Evolutionary conservation across 2,888 invertebrate species (phyloP).

Genomic region (Caenorhabditis sp.): DNA sequence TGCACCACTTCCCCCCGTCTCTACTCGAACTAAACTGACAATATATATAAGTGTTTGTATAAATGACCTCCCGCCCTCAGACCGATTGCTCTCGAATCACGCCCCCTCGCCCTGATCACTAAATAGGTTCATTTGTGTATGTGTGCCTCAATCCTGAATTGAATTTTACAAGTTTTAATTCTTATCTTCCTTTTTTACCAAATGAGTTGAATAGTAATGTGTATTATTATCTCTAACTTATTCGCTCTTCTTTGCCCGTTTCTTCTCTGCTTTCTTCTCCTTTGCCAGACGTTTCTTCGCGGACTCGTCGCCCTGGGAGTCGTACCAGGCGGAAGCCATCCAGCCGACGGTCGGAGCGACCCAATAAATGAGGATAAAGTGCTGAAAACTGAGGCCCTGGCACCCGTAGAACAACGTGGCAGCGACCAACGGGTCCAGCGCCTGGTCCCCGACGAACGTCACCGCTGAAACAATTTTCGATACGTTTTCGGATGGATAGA

Average conservation of each 20-base stretch:
- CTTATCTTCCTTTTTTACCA: too few species aligned
- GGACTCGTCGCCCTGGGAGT: constrained; percentile 17
- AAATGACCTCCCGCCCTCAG: constrained; percentile 5
- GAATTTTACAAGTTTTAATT: background rate
- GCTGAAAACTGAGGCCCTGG: constrained; percentile 55
- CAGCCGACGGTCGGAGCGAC: constrained; percentile 64
- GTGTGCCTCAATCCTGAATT: background rate
- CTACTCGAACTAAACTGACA: background rate
- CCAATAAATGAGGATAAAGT: constrained; percentile 65
- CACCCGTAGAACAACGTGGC: constrained; percentile 64
- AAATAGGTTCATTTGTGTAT: background rate
- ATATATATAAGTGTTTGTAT: constrained; percentile 28
- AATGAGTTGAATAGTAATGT: background rate
- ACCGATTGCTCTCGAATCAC: constrained; percentile 14
- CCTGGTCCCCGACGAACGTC: constrained; percentile 61
- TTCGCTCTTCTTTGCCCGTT: constrained; percentile 35
- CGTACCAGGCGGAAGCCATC: constrained; percentile 55
- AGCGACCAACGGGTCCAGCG: constrained; percentile 63
- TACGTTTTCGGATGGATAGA: background rate
- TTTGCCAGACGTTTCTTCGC: constrained; percentile 30
- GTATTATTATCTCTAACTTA: background rate
- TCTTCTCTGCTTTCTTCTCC: constrained; percentile 39
- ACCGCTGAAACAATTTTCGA: constrained; percentile 53
- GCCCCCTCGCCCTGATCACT: background rate
- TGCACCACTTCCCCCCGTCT: background rate